A percentile compares a stretch with the other conserved stretches of the same genome.
Conservation (phyloP, 2,113 vertebrate genomes). For the Oncorhynchus tshawytscha region DNA sequence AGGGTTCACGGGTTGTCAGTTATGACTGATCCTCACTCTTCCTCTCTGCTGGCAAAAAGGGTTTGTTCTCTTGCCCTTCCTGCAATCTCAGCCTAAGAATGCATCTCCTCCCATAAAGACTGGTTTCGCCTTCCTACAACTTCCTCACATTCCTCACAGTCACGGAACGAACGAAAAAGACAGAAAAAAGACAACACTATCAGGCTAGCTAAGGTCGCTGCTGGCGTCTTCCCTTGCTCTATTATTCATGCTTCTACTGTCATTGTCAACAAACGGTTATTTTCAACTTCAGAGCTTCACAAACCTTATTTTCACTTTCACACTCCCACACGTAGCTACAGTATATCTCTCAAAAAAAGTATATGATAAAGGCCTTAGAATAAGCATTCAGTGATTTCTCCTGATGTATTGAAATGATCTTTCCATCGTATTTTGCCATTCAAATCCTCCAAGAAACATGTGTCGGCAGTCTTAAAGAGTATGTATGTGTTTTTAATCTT, state of each 20-base stretch:
- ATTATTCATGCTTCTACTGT: not conserved
- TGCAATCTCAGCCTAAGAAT: conserved; percentile 24
- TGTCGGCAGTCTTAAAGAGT: too few relatives aligned
- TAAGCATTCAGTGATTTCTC: too few relatives aligned
- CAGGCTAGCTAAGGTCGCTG: not conserved
- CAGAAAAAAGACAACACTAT: not conserved
- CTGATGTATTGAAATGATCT: too few relatives aligned
- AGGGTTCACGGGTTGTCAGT: conserved; percentile 30
- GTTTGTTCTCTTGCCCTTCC: conserved; percentile 50
- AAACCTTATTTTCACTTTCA: not conserved
- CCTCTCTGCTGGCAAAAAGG: conserved; percentile 35
- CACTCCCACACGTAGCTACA: too few relatives aligned
- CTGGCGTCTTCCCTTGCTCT: not conserved
- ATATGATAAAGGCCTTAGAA: too few relatives aligned
- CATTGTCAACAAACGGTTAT: not conserved
- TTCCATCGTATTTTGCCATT: too few relatives aligned
- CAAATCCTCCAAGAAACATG: too few relatives aligned
- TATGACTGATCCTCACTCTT: conserved; percentile 44
- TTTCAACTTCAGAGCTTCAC: not conserved
- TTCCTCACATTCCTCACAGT: conserved; percentile 41
- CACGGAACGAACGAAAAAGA: not conserved
- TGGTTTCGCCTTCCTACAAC: conserved; percentile 16
- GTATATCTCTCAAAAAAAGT: not conserved
- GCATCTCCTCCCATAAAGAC: conserved; percentile 24
- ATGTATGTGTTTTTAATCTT: too few relatives aligned